A percentile compares a stretch with the other conserved stretches of the same genome.
Evolutionary conservation across 2,888 invertebrate genomes (phyloP).

Genomic region (Mallateleia sp.): DNA sequence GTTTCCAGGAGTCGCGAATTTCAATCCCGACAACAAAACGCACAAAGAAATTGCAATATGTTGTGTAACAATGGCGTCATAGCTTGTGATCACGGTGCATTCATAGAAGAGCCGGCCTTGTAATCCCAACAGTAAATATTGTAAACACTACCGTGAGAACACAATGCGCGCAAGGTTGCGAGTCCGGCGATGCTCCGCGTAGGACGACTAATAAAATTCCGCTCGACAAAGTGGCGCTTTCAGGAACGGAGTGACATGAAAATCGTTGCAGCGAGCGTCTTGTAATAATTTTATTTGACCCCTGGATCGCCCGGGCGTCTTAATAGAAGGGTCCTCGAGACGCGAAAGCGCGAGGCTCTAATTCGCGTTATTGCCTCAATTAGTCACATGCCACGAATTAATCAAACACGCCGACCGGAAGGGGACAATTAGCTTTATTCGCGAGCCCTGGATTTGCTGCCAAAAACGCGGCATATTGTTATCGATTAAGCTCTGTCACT

Average conservation of each 20-base stretch:
- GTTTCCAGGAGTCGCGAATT: neutral
- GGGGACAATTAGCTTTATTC: conserved; percentile 45
- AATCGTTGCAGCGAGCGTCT: conserved; percentile 3
- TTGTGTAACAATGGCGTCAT: conserved; percentile 59
- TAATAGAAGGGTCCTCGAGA: conserved; percentile 19
- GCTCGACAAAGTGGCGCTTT: conserved; percentile 1
- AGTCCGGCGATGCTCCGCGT: neutral
- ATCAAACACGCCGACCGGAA: conserved; percentile 64
- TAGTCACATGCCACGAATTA: conserved; percentile 77
- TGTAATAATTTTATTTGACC: conserved; percentile 28
- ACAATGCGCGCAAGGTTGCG: conserved; percentile 25
- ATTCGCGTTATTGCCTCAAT: conserved; percentile 78
- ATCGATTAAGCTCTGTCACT: neutral
- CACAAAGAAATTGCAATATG: conserved; percentile 50
- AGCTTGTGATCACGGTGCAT: conserved; percentile 47
- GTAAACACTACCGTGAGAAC: conserved; percentile 58
- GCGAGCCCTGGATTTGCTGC: neutral
- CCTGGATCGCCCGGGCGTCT: neutral
- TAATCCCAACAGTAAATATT: conserved; percentile 51
- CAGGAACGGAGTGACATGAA: neutral
- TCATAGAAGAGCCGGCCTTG: conserved; percentile 53
- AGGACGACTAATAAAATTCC: conserved; percentile 40
- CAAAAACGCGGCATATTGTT: neutral
- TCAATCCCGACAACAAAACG: conserved; percentile 13
- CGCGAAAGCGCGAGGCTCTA: conserved; percentile 51